Base-by-base conservation (phyloP, 2,113 vertebrate species). In the Coturnix japonica region DNA sequence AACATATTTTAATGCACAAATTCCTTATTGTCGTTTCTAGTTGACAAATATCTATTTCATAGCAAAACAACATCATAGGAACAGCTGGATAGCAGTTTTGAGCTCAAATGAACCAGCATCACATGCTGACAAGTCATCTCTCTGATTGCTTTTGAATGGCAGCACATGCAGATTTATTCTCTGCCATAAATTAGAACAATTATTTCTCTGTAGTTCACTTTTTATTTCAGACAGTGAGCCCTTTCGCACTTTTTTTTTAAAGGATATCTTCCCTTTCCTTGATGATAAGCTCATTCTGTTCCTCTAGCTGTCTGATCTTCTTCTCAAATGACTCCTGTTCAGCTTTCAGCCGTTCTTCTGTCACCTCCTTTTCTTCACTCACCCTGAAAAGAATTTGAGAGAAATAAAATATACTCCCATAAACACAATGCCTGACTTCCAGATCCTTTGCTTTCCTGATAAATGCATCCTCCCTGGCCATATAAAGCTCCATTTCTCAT, bases 251-350 rank as follows among this genome's bases (percentile, higher is more conserved):
- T 84, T 94, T 96, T 96, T 57, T n/a, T n/a, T n/a, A 99, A 98
- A 99, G 99, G 99, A 99, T 99, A 99, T 99, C 98, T 98, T 98
- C 99, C 97, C 99, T 98, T 97, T 99, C 99, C 85, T 98, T 97
- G 85, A 98, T 95, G 95, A 99, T 99, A 82, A 99, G 89, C 76
- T 97, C 95, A 88, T 99, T 99, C 96, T 99, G 98, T 56, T 99
- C 97, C 96, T 99, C 99, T 94, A 99, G 97, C 70, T 99, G 98
- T 72, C 97, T 98, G 92, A 99, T 99, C 95, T 99, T 99, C 97
- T 97, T 98, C 95, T 99, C 99, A 94, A 99, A 99, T 2, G 97
- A 98, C 86, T 98, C 98, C 76, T 99, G 99, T 88, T 99, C 98
- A 33, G 98, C 97, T 97, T 98, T 98, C 87, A 99, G 97, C 4